These are phyloP conservation scores for Stegastes partitus DNA, from an alignment of 2,113 vertebrate genomes.

Conservation along the genomic window DNA sequence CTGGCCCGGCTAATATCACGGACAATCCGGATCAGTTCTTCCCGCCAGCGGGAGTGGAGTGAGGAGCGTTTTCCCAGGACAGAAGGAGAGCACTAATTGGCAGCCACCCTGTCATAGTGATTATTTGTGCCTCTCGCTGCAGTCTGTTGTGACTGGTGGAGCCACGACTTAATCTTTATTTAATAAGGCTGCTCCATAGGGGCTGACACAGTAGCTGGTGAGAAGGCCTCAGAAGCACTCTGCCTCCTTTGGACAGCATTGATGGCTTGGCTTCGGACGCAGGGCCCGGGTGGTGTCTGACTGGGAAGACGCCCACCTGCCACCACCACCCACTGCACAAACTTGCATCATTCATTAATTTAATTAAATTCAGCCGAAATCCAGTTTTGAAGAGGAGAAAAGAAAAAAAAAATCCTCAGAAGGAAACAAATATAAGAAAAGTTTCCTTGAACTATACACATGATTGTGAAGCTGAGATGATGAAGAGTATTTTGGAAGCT, in stretches of 20 bases:
- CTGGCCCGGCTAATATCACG: slow-evolving; percentile 73
- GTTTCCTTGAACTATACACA: slow-evolving; percentile 24
- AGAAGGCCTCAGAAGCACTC: slow-evolving; percentile 62
- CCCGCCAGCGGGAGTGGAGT: slow-evolving; percentile 71
- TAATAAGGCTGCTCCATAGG: slow-evolving; percentile 85
- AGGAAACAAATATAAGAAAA: not conserved
- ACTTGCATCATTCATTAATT: slow-evolving; percentile 30
- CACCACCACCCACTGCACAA: slow-evolving; percentile 23
- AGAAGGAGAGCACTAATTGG: slow-evolving; percentile 82
- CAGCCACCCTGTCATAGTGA: slow-evolving; percentile 77
- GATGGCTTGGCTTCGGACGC: slow-evolving; percentile 48
- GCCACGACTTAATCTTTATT: slow-evolving; percentile 85
- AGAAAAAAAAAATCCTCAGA: not conserved
- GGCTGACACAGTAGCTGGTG: slow-evolving; percentile 73
- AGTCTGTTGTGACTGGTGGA: slow-evolving; percentile 81
- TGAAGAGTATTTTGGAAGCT: slow-evolving; percentile 37
- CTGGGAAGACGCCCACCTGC: slow-evolving; percentile 2
- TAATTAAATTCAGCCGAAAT: slow-evolving; percentile 22
- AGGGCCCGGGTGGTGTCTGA: slow-evolving; percentile 14
- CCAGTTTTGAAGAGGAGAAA: slow-evolving; percentile 18
- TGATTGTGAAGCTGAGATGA: slow-evolving; percentile 21
- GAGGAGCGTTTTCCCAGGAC: slow-evolving; percentile 79
- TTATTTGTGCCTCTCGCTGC: slow-evolving; percentile 76
- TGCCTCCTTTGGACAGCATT: slow-evolving; percentile 40
- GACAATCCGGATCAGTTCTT: slow-evolving; percentile 77